Evolutionary conservation across 2,113 vertebrate species (phyloP).

Genomic region (Nansenia antarctica): DNA sequence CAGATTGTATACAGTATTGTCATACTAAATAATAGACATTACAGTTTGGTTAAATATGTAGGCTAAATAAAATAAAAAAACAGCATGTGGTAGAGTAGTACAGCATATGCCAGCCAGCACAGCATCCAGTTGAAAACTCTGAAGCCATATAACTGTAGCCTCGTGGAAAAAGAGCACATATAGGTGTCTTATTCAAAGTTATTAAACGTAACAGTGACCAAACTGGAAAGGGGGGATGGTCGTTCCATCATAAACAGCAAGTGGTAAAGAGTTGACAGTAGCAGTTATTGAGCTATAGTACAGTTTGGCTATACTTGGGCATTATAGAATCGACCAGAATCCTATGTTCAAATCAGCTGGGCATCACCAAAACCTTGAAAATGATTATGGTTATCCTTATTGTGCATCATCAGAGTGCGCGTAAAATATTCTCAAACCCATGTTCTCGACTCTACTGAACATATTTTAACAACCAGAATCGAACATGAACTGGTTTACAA

Average conservation of each 20-base stretch:
- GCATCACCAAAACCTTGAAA: neutral
- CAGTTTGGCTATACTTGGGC: neutral
- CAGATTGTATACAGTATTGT: too few species aligned
- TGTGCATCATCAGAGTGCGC: neutral
- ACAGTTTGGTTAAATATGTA: neutral
- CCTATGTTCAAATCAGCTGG: neutral
- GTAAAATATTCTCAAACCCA: neutral
- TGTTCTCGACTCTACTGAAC: neutral
- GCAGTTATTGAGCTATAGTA: neutral
- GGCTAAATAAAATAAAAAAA: neutral
- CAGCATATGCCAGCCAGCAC: too few species aligned
- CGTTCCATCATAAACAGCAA: neutral
- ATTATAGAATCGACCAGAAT: neutral
- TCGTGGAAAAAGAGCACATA: neutral
- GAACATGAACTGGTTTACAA: neutral
- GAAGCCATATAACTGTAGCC: neutral
- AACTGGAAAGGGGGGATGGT: neutral
- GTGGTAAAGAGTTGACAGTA: neutral
- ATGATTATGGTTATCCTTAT: neutral
- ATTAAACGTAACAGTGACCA: neutral
- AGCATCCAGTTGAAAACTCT: neutral
- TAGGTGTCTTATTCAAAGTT: neutral
- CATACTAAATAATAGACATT: neutral
- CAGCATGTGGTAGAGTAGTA: neutral
- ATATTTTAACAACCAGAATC: neutral